These are phyloP conservation scores for Drosophila yooni DNA, from an alignment of 2,888 invertebrate genomes.

Conservation along the genomic window DNA sequence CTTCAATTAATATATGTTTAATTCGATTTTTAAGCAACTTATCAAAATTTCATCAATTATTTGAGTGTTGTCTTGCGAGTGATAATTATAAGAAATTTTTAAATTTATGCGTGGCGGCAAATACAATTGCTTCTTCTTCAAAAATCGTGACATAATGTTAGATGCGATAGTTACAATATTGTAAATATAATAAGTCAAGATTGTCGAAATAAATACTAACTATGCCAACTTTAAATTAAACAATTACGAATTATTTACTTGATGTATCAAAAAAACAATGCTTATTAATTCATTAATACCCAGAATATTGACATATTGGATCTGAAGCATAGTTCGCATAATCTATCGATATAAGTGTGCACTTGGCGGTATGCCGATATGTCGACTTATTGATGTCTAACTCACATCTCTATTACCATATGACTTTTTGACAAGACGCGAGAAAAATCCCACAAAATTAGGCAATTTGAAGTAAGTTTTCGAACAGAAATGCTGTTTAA, in stretches of 20 bases:
- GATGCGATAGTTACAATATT: slow-evolving; percentile 3
- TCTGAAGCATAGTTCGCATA: background rate
- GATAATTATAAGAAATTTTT: background rate
- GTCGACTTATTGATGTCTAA: slow-evolving; percentile 37
- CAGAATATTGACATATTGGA: background rate
- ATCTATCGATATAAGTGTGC: background rate
- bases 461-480: slow-evolving; percentile 62
- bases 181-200: background rate
- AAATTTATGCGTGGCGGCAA: slow-evolving; percentile 12
- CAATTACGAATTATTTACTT: background rate
- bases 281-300: slow-evolving; percentile 10
- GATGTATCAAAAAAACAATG: background rate
- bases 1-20: background rate
- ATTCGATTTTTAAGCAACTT: background rate
- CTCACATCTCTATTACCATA: slow-evolving; percentile 62
- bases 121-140: slow-evolving; percentile 1
- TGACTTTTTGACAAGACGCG: slow-evolving; percentile 71
- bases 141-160: background rate
- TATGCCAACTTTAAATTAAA: background rate
- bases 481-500: slow-evolving; percentile 8
- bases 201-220: background rate
- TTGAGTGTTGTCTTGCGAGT: background rate
- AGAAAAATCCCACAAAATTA: slow-evolving; percentile 63
- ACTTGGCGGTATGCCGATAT: slow-evolving; percentile 7
- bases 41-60: background rate